phyloP scores from a whole-genome alignment of 2,888 invertebrate genomes.

The Chromoteleia sp. region DNA sequence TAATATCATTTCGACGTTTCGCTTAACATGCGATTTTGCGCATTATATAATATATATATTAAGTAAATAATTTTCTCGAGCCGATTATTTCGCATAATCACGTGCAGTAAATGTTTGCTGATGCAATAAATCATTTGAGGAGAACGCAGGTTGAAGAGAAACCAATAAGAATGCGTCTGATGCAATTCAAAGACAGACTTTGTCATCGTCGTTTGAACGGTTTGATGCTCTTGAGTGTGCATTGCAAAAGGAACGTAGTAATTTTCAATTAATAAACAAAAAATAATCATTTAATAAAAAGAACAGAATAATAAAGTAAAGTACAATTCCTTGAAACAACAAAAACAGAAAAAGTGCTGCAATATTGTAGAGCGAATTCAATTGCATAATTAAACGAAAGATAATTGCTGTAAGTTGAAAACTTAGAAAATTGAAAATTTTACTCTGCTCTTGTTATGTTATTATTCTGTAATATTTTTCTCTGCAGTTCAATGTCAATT shows the following conservation, averaged over 20 bases:
- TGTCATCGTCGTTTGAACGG: slow-evolving; percentile 6
- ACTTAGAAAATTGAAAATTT: too few relatives aligned
- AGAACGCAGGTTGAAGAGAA: slow-evolving; percentile 37
- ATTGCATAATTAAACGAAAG: too few relatives aligned
- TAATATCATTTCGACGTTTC: too few relatives aligned
- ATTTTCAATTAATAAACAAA: neutral
- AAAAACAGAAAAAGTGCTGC: too few relatives aligned
- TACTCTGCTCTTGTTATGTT: too few relatives aligned
- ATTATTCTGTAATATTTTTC: too few relatives aligned
- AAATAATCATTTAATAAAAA: neutral
- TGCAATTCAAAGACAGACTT: slow-evolving; percentile 25
- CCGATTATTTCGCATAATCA: neutral
- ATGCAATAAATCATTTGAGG: slow-evolving; percentile 39
- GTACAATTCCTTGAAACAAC: too few relatives aligned
- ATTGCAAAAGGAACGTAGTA: neutral
- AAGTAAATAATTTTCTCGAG: slow-evolving; percentile 5
- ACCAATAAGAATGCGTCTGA: slow-evolving; percentile 44
- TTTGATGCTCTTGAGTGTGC: neutral
- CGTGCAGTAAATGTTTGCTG: neutral
- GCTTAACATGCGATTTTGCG: too few relatives aligned
- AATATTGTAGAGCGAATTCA: too few relatives aligned
- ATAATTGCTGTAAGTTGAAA: too few relatives aligned
- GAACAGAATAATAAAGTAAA: too few relatives aligned
- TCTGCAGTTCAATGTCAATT: too few relatives aligned
- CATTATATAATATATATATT: neutral